Conservation (phyloP, 2,888 invertebrate genomes). For the Hermaeophaga mercurialis region DNA sequence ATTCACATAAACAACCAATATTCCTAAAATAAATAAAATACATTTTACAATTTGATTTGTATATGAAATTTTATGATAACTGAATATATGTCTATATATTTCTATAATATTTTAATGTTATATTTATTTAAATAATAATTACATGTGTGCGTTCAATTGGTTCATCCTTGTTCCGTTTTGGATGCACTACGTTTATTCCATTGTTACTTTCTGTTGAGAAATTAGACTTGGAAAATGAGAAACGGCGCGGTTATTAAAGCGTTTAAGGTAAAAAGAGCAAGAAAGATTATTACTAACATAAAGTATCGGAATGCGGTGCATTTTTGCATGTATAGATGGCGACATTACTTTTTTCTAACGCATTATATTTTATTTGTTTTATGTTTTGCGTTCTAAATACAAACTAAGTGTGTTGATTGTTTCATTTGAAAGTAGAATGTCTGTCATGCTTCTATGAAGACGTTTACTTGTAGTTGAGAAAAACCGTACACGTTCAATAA, state of each 20-base stretch:
- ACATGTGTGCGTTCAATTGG: no score
- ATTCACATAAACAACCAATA: no score
- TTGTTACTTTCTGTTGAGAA: background rate
- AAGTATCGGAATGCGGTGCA: conserved; percentile 29
- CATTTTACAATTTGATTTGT: no score
- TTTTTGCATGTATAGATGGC: conserved; percentile 26
- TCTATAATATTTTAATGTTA: no score
- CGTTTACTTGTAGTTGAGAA: background rate
- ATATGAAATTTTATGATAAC: no score
- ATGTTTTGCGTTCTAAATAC: conserved; percentile 16
- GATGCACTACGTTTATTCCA: no score
- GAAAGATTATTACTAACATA: conserved; percentile 17
- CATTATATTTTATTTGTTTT: conserved; percentile 15
- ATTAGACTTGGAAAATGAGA: conserved; percentile 5
- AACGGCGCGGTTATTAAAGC: conserved; percentile 14
- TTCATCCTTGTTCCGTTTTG: no score
- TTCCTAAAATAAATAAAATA: no score
- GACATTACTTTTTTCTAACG: conserved; percentile 22
- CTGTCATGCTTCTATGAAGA: conserved; percentile 17
- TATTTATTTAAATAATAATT: no score
- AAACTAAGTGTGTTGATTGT: conserved; percentile 17
- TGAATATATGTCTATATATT: no score
- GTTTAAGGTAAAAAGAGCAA: conserved; percentile 27
- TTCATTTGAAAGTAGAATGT: conserved; percentile 20
- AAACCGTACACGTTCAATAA: no score